A percentile compares a stretch with the other conserved stretches of the same genome.
These are phyloP conservation scores for Siniperca undulata DNA, from an alignment of 2,797 vertebrate genomes.

Conservation along the genomic window DNA sequence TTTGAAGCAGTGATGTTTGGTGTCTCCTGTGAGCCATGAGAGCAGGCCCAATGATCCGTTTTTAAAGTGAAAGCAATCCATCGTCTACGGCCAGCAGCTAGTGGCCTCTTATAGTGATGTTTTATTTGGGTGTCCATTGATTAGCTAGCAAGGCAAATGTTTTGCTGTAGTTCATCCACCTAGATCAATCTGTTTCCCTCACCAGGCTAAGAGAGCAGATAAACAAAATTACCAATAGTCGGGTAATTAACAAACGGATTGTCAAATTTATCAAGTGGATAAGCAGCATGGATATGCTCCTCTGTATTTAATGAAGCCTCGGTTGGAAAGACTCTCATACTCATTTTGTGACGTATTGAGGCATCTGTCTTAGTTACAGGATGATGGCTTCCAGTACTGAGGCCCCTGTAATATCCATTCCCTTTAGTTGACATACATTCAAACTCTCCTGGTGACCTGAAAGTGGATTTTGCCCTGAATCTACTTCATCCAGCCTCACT, in stretches of 20 bases:
- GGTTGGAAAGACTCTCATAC: background rate
- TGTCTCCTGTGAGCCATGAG: slow-evolving; percentile 32
- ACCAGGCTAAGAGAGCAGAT: background rate
- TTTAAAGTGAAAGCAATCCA: slow-evolving; percentile 59
- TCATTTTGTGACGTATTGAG: slow-evolving; percentile 14
- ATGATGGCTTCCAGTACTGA: slow-evolving; percentile 6
- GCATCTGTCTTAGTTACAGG: slow-evolving; percentile 38
- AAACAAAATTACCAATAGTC: background rate
- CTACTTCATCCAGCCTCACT: slow-evolving; percentile 20
- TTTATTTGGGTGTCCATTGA: slow-evolving; percentile 40
- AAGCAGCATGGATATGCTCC: background rate
- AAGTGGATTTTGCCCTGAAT: slow-evolving; percentile 63
- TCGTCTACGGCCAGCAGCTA: slow-evolving; percentile 33
- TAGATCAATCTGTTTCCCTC: slow-evolving; percentile 10
- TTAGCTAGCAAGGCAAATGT: slow-evolving; percentile 26
- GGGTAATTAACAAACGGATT: slow-evolving; percentile 1
- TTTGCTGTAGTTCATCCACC: slow-evolving; percentile 24
- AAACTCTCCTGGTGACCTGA: slow-evolving; percentile 47
- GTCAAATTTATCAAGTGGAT: background rate
- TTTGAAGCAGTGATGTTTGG: slow-evolving; percentile 3
- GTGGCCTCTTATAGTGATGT: slow-evolving; percentile 7
- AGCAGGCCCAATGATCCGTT: slow-evolving; percentile 31
- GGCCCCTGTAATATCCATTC: background rate
- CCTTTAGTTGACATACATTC: slow-evolving; percentile 47
- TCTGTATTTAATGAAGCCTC: slow-evolving; percentile 10